phyloP scores from a whole-genome alignment of 2,888 invertebrate species.

The Dimorphilus gyrociliatus region DNA sequence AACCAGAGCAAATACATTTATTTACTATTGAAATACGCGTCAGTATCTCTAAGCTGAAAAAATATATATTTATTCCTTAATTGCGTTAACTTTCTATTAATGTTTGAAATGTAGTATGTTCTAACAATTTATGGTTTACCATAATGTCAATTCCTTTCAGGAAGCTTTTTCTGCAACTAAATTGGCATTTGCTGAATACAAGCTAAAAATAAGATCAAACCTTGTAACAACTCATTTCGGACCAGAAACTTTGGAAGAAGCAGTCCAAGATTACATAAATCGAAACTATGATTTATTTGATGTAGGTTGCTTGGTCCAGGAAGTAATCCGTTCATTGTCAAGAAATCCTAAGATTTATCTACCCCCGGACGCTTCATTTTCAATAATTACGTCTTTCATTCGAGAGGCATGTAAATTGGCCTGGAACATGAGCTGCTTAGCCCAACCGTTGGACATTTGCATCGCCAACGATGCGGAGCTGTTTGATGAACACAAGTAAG shows the following conservation, averaged over 20 bases:
- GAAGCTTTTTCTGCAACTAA: constrained; percentile 35
- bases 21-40: no score
- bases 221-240: constrained; percentile 31
- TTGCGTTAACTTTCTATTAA: no score
- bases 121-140: no score
- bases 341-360: constrained; percentile 28
- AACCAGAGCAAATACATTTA: no score
- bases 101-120: no score
- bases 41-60: no score
- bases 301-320: constrained; percentile 33
- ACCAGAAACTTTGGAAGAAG: constrained; percentile 35
- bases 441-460: constrained; percentile 32
- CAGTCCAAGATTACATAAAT: constrained; percentile 37
- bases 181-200: constrained; percentile 32
- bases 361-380: constrained; percentile 27
- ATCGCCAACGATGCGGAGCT: constrained; percentile 34
- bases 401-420: constrained; percentile 34
- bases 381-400: constrained; percentile 33
- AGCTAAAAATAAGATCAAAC: constrained; percentile 35
- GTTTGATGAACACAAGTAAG: constrained; percentile 33
- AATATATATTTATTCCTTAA: no score
- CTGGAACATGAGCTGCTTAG: constrained; percentile 35
- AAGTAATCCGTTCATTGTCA: constrained; percentile 32
- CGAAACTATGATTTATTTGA: constrained; percentile 34
- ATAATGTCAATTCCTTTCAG: no score